Conservation (phyloP, 2,113 vertebrate genomes). For the Corydoras sp. region DNA sequence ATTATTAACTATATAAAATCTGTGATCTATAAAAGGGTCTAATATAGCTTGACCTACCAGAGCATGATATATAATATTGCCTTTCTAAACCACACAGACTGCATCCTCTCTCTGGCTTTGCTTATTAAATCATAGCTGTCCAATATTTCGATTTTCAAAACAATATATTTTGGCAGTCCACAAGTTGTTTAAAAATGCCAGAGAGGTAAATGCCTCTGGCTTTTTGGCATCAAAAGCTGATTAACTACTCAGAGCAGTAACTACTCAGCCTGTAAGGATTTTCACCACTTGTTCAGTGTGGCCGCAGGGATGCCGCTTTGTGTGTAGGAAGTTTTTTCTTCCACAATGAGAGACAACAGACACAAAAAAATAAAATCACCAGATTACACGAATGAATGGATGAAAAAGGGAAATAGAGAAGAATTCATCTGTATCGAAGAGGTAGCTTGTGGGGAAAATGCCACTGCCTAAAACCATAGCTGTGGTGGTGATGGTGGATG, state of each 20-base stretch:
- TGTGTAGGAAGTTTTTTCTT: slow-evolving; percentile 31
- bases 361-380: slow-evolving; percentile 14
- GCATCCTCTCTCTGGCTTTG: too few species aligned
- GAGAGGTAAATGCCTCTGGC: slow-evolving; percentile 37
- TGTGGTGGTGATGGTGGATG: too few species aligned
- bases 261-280: slow-evolving; percentile 46
- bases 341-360: slow-evolving; percentile 24
- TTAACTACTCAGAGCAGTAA: slow-evolving; percentile 39
- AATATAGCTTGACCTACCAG: too few species aligned
- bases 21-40: too few species aligned
- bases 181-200: slow-evolving; percentile 11
- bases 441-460: slow-evolving; percentile 7
- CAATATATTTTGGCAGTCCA: neutral
- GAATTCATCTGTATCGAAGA: slow-evolving; percentile 5
- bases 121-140: too few species aligned
- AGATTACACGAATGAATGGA: slow-evolving; percentile 29
- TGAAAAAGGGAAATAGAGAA: neutral
- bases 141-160: too few species aligned
- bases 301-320: slow-evolving; percentile 40
- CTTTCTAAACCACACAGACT: too few species aligned
- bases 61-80: too few species aligned
- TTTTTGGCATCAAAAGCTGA: slow-evolving; percentile 38
- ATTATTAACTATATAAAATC: too few species aligned
- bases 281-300: slow-evolving; percentile 42
- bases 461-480: neutral